phyloP scores from a whole-genome alignment of 2,113 vertebrate species.

The Podocnemis expansa region DNA sequence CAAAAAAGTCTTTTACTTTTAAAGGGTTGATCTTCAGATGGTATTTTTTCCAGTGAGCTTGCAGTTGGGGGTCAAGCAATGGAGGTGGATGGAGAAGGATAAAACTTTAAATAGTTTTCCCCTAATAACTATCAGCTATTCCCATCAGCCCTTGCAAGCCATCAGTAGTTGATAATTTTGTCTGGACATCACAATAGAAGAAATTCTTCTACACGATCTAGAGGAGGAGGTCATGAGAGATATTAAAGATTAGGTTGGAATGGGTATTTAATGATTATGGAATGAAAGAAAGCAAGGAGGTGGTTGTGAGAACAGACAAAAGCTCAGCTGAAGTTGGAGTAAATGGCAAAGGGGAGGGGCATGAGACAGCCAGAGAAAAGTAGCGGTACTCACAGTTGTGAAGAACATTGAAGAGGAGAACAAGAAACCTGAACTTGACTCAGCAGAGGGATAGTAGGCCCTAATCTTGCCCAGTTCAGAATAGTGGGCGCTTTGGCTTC shows the following conservation, averaged over 20 bases:
- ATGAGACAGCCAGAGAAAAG: background rate
- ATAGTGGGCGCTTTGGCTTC: background rate
- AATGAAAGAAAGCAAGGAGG: background rate
- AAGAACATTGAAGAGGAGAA: background rate
- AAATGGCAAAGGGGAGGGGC: background rate
- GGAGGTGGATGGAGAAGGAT: background rate
- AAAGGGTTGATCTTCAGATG: background rate
- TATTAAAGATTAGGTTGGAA: background rate
- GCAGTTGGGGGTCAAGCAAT: background rate
- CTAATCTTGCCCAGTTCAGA: accelerated
- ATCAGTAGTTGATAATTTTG: background rate
- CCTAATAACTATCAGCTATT: background rate
- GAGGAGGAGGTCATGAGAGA: background rate
- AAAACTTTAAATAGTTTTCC: no score
- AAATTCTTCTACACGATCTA: background rate
- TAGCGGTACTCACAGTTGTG: background rate
- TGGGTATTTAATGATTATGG: background rate
- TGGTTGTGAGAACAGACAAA: background rate
- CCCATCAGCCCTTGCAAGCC: background rate
- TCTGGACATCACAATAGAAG: accelerated
- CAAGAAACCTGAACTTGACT: background rate
- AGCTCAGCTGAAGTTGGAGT: accelerated
- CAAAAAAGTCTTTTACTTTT: background rate
- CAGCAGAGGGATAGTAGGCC: background rate
- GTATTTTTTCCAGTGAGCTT: background rate